These are phyloP conservation scores for Caenorhabditis briggsae DNA, from an alignment of 1,140 invertebrate species.

Conservation along the genomic window DNA sequence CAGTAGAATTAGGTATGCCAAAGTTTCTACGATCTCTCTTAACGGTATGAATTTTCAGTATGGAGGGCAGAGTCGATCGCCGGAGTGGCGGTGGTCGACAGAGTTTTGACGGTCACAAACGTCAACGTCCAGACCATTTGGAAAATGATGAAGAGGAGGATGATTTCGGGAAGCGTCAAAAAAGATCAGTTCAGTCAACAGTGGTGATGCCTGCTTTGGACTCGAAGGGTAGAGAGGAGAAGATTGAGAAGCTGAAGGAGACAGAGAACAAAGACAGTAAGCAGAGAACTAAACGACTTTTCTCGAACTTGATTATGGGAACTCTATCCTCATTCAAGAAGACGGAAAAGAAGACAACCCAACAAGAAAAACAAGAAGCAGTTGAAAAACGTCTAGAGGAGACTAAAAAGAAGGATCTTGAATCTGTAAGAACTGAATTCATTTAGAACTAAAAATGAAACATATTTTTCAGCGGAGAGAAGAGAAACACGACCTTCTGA, in stretches of 20 bases:
- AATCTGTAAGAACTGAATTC: not conserved
- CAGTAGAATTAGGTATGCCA: not conserved
- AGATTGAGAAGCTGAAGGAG: constrained; percentile 33
- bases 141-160: constrained; percentile 24
- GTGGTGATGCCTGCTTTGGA: constrained; percentile 57
- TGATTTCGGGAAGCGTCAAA: constrained; percentile 40
- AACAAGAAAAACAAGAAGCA: constrained; percentile 49
- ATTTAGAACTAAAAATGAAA: not conserved
- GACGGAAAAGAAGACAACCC: constrained; percentile 24
- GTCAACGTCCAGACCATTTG: constrained; percentile 8
- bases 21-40: not conserved
- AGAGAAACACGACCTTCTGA: constrained; percentile 36
- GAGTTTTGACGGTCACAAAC: constrained; percentile 40
- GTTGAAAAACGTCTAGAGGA: constrained; percentile 52
- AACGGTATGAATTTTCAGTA: not conserved
- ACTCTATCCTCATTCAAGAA: constrained; percentile 50
- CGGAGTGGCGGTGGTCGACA: not conserved
- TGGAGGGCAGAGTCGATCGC: not conserved
- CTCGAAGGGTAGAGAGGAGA: constrained; percentile 45
- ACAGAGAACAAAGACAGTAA: constrained; percentile 44
- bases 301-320: constrained; percentile 34
- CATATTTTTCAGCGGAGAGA: constrained; percentile 13
- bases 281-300: constrained; percentile 37
- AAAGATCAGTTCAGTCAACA: constrained; percentile 46
- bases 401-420: constrained; percentile 30